These are phyloP conservation scores for Uria aalge DNA, from an alignment of 2,113 vertebrate species.

Conservation along the genomic window DNA sequence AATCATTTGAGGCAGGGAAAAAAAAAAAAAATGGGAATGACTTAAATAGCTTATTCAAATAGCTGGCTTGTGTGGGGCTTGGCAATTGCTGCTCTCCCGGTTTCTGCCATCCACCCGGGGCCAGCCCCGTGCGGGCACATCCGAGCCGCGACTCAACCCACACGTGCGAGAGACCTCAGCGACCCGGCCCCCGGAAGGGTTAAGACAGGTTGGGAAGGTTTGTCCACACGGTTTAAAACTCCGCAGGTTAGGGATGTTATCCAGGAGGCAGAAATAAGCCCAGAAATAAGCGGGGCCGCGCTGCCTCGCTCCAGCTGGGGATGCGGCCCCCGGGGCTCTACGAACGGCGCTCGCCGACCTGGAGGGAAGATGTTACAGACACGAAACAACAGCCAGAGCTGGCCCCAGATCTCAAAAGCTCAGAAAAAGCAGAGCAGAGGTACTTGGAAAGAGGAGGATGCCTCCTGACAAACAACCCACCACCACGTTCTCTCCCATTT, in stretches of 20 bases:
- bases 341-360: accelerated
- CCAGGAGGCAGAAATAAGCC: not conserved
- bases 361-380: accelerated
- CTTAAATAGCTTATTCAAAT: not conserved
- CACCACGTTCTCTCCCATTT: not conserved
- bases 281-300: accelerated
- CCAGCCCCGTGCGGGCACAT: accelerated
- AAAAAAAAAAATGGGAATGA: not conserved
- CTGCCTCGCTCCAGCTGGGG: not conserved
- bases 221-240: not conserved
- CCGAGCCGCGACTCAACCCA: not conserved
- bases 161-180: not conserved
- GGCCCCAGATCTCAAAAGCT: not conserved
- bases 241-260: not conserved
- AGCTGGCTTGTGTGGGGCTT: not conserved
- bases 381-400: accelerated
- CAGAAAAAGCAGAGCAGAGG: not conserved
- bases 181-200: not conserved
- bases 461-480: not conserved
- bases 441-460: not conserved
- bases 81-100: not conserved
- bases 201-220: not conserved
- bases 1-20: not conserved
- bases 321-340: not conserved
- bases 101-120: not conserved